Percentiles rank a stretch among this genome's conserved stretches.
Conservation (phyloP, 2,888 invertebrate species). For the Harmothoe impar region DNA sequence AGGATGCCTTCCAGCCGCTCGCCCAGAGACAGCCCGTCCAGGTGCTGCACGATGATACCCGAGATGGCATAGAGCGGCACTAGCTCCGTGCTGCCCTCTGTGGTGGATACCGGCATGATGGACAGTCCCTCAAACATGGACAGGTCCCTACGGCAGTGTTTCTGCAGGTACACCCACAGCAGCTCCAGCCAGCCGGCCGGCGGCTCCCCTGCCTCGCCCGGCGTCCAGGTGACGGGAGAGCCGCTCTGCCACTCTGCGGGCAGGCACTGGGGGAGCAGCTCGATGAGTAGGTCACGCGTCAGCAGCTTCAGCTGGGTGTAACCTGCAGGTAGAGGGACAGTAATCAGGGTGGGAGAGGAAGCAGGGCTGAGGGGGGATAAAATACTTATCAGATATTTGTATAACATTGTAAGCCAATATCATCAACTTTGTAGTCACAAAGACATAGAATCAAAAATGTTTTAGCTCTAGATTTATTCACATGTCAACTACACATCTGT, state of each 20-base stretch:
- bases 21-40: conserved; percentile 67
- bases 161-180: conserved; percentile 70
- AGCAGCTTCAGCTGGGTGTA: conserved; percentile 71
- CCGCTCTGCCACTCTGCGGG: conserved; percentile 69
- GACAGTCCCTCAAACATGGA: conserved; percentile 69
- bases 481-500: too few species aligned
- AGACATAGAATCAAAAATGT: too few species aligned
- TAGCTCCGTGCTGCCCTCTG: conserved; percentile 56
- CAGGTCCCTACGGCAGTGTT: conserved; percentile 67
- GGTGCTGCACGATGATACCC: conserved; percentile 65
- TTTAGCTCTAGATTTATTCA: too few species aligned
- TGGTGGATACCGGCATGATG: conserved; percentile 66
- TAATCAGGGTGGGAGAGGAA: too few species aligned
- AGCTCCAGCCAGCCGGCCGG: conserved; percentile 69
- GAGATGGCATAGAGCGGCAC: conserved; percentile 65
- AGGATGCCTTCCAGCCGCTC: conserved; percentile 67
- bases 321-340: conserved; percentile 64
- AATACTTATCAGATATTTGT: too few species aligned
- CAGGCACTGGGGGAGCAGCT: conserved; percentile 68
- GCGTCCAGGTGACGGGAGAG: conserved; percentile 68
- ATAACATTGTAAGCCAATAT: too few species aligned
- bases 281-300: conserved; percentile 63
- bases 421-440: too few species aligned
- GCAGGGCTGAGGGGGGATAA: too few species aligned
- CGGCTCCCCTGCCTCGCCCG: conserved; percentile 68